A percentile compares a stretch with the other conserved stretches of the same genome.
Conservation (phyloP, 1,140 invertebrate genomes). For the Neuroterus valhalla region DNA sequence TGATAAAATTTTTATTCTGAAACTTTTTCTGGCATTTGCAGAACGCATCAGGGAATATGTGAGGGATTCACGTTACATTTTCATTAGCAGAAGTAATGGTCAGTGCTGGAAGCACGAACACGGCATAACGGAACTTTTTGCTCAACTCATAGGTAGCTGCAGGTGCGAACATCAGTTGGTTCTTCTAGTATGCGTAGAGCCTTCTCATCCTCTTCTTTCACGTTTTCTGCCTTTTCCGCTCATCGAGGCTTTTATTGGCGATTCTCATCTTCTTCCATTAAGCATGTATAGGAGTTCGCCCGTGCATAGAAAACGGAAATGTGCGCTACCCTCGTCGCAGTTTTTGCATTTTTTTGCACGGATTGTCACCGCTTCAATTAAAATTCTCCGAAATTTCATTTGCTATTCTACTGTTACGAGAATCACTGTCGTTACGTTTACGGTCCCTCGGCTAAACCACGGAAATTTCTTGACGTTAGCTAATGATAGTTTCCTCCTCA, state of each 20-base stretch:
- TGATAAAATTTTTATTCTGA: background rate
- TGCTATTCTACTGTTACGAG: background rate
- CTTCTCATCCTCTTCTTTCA: constrained; percentile 6
- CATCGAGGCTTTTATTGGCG: constrained; percentile 5
- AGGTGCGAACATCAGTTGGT: constrained; percentile 30
- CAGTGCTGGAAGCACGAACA: constrained; percentile 41
- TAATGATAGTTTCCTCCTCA: constrained; percentile 36
- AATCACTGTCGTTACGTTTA: constrained; percentile 33
- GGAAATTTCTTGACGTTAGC: constrained; percentile 32
- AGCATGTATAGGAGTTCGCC: constrained; percentile 38
- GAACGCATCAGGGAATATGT: constrained; percentile 37
- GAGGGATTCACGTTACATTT: constrained; percentile 41
- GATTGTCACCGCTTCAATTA: constrained; percentile 63
- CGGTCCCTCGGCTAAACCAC: constrained; percentile 43
- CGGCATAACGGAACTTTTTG: constrained; percentile 52
- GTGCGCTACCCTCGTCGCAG: constrained; percentile 48
- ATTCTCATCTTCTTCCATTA: constrained; percentile 29
- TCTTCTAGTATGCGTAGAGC: constrained; percentile 36
- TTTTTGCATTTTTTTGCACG: constrained; percentile 57
- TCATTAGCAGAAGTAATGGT: constrained; percentile 41
- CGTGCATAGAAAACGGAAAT: constrained; percentile 50
- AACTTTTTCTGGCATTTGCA: background rate
- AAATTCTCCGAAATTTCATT: constrained; percentile 67
- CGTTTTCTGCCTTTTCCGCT: constrained; percentile 31
- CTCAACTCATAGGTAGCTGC: constrained; percentile 40